Conservation (phyloP, 2,888 invertebrate genomes). For the Polydrusus tereticollis region DNA sequence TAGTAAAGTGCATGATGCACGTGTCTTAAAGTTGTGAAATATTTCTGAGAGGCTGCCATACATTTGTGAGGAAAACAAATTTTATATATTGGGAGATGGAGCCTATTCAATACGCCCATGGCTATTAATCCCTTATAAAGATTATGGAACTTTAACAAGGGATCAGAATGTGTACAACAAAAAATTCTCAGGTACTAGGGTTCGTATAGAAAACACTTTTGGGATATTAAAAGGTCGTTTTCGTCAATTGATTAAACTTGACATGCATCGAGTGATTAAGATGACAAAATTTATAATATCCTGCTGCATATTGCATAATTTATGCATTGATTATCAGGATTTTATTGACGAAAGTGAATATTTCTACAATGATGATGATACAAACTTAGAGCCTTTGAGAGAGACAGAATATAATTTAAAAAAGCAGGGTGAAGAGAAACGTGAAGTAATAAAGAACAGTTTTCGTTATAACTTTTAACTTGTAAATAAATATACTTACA, state of each 20-base stretch:
- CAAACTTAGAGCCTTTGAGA: background rate
- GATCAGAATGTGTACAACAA: conserved; percentile 55
- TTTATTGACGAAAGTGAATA: background rate
- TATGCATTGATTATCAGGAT: conserved; percentile 4
- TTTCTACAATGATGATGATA: background rate
- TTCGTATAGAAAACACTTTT: conserved; percentile 60
- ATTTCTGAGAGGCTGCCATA: conserved; percentile 25
- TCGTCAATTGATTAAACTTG: background rate
- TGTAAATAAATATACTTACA: too few species aligned
- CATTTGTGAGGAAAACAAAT: conserved; percentile 37
- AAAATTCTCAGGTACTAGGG: conserved; percentile 53
- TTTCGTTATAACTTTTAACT: too few species aligned
- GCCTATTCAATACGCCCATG: conserved; percentile 53
- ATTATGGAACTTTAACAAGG: conserved; percentile 55
- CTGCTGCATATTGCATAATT: conserved; percentile 11
- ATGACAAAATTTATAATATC: conserved; percentile 8
- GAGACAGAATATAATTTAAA: background rate
- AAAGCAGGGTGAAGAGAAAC: background rate
- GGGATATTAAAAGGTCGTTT: conserved; percentile 52
- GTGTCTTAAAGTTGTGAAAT: conserved; percentile 53
- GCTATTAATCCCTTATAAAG: conserved; percentile 55
- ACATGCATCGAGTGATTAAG: background rate
- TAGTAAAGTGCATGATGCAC: conserved; percentile 57
- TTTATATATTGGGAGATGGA: conserved; percentile 56
- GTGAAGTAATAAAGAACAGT: background rate